phyloP scores from a whole-genome alignment of 35 echinoderm and acorn worm genomes.

The Acanthaster planci region DNA sequence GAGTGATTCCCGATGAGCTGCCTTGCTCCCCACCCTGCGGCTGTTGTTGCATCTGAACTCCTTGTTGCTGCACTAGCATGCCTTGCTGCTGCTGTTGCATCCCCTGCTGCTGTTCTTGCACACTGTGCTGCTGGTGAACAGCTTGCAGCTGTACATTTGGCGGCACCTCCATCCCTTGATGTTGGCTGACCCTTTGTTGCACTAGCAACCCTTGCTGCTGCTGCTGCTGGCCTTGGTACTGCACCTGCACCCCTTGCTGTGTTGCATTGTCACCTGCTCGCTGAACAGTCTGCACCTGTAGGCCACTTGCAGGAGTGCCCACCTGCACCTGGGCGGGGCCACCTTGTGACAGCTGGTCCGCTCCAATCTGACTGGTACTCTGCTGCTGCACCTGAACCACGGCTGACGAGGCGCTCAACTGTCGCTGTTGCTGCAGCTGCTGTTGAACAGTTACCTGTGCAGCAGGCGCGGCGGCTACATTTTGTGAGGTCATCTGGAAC shows the following conservation, averaged over 20 bases:
- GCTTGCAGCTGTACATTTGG: background rate
- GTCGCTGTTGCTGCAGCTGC: slow-evolving; percentile 31
- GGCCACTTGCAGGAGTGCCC: too few species aligned
- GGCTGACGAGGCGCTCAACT: slow-evolving; percentile 35
- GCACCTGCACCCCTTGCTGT: background rate
- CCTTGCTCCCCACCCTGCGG: slow-evolving; percentile 21
- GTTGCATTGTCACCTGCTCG: background rate
- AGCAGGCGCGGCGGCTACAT: background rate
- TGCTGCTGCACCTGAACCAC: slow-evolving; percentile 39
- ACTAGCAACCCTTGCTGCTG: background rate
- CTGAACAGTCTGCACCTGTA: too few species aligned
- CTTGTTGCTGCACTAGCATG: too few species aligned
- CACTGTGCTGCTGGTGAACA: background rate
- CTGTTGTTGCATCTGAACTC: background rate
- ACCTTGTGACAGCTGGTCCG: too few species aligned
- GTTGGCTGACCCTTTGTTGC: background rate
- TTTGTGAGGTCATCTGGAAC: background rate
- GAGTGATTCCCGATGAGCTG: background rate
- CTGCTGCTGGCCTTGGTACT: background rate
- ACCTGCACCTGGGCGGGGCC: too few species aligned
- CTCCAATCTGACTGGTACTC: background rate
- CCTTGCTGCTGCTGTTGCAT: background rate
- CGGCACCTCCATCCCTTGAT: background rate
- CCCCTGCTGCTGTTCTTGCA: background rate
- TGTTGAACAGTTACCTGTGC: background rate